A percentile compares a stretch with the other conserved stretches of the same genome.
phyloP scores from a whole-genome alignment of 2,888 invertebrate genomes.

The Euproctis similis region DNA sequence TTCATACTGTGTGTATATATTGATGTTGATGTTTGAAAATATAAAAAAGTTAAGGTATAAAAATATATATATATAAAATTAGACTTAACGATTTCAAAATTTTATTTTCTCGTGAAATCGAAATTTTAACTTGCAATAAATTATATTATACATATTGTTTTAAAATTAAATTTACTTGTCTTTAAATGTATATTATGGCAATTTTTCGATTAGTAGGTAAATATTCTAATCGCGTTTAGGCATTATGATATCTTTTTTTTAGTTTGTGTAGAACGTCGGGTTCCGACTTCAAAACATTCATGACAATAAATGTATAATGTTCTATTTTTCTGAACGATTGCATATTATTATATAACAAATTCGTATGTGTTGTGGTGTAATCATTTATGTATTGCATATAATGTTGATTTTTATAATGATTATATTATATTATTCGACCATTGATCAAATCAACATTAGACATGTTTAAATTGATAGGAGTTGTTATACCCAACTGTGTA shows the following conservation, averaged over 20 bases:
- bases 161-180: constrained; percentile 12
- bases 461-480: too few relatives aligned
- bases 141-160: constrained; percentile 6
- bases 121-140: constrained; percentile 33
- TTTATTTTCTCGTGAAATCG: constrained; percentile 19
- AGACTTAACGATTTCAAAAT: constrained; percentile 17
- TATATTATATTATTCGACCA: constrained; percentile 16
- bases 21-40: constrained; percentile 57
- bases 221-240: constrained; percentile 21
- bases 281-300: constrained; percentile 45
- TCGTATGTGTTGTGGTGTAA: constrained; percentile 10
- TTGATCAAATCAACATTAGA: too few relatives aligned
- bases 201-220: constrained; percentile 21
- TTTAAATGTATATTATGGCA: constrained; percentile 20
- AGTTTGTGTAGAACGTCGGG: constrained; percentile 19
- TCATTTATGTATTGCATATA: constrained; percentile 3
- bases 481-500: too few relatives aligned
- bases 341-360: constrained; percentile 17
- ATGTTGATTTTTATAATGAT: constrained; percentile 14
- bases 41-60: too few relatives aligned
- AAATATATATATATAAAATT: constrained; percentile 38
- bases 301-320: constrained; percentile 65
- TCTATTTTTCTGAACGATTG: constrained; percentile 52
- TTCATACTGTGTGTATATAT: constrained; percentile 54
- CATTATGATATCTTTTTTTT: constrained; percentile 23